Evolutionary conservation across 2,888 invertebrate species (phyloP).

Genomic region (Onchidella celtica): DNA sequence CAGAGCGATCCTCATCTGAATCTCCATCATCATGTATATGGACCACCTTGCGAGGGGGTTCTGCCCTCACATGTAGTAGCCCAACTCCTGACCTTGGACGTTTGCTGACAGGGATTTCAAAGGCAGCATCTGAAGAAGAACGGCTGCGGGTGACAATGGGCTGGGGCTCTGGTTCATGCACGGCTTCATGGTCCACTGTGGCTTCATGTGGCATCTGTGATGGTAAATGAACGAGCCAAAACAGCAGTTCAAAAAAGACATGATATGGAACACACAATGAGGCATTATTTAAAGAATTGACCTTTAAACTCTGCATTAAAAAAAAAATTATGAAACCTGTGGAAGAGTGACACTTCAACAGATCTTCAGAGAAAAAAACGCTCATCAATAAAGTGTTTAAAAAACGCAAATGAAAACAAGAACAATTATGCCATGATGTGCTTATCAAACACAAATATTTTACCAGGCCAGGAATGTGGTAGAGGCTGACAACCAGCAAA

Average conservation of each 20-base stretch:
- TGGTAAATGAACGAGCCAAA: too few relatives aligned
- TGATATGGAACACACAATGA: too few relatives aligned
- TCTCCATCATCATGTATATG: conserved; percentile 46
- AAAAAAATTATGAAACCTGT: background rate
- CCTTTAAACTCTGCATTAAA: too few relatives aligned
- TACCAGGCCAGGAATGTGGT: too few relatives aligned
- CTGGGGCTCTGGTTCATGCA: conserved; percentile 36
- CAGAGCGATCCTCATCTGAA: conserved; percentile 41
- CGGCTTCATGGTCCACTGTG: conserved; percentile 93
- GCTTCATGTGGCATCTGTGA: conserved; percentile 98
- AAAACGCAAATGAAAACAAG: too few relatives aligned
- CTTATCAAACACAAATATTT: too few relatives aligned
- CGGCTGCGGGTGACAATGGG: conserved; percentile 32
- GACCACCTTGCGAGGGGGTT: conserved; percentile 38
- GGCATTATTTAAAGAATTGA: too few relatives aligned
- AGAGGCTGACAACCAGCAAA: too few relatives aligned
- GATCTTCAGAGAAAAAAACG: too few relatives aligned
- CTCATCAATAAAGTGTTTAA: too few relatives aligned
- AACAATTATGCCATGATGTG: too few relatives aligned
- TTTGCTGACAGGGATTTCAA: conserved; percentile 12
- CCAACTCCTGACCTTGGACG: background rate
- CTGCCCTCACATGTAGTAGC: conserved; percentile 20
- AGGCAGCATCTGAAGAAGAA: conserved; percentile 26
- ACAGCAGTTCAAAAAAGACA: too few relatives aligned
- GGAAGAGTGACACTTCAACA: background rate